phyloP scores from a whole-genome alignment of 1,140 invertebrate genomes.

The Drosophila pachea region DNA sequence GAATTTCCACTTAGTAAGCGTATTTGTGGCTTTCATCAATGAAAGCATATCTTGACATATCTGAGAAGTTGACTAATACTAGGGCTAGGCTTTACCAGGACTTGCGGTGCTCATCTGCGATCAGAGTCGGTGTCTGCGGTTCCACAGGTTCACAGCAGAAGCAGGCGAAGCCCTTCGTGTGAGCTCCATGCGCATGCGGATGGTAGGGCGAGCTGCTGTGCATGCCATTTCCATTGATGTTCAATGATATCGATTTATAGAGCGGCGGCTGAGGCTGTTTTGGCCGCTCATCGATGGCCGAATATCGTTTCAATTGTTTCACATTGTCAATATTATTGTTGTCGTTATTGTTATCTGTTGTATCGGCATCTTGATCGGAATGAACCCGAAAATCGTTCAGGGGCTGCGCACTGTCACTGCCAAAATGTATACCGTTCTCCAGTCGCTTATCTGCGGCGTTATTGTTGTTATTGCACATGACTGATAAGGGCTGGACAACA shows the following conservation, averaged over 20 bases:
- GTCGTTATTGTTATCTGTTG: conserved; percentile 26
- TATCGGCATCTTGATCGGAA: not conserved
- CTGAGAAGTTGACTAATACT: too few species aligned
- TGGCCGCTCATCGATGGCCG: conserved; percentile 27
- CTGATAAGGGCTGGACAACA: conserved; percentile 32
- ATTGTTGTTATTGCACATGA: conserved; percentile 69
- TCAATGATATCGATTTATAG: conserved; percentile 59
- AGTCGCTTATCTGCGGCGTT: conserved; percentile 50
- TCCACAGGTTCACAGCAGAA: conserved; percentile 55
- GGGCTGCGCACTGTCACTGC: conserved; percentile 21
- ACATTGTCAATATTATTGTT: conserved; percentile 39
- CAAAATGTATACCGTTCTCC: conserved; percentile 57
- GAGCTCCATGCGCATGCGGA: not conserved
- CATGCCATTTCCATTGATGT: conserved; percentile 18
- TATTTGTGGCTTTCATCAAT: too few species aligned
- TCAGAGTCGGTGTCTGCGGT: not conserved
- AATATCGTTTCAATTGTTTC: conserved; percentile 57
- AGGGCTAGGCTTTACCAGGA: conserved; percentile 29
- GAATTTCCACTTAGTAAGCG: too few species aligned
- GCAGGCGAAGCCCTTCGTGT: conserved; percentile 54
- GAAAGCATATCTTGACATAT: too few species aligned
- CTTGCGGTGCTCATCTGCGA: conserved; percentile 10
- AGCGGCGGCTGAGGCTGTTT: conserved; percentile 43
- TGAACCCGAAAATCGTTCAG: conserved; percentile 1
- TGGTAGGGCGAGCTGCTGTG: not conserved